A percentile compares a stretch with the other conserved stretches of the same genome.
phyloP scores from a whole-genome alignment of 2,888 invertebrate genomes.

The Acanthosepion lycidas region DNA sequence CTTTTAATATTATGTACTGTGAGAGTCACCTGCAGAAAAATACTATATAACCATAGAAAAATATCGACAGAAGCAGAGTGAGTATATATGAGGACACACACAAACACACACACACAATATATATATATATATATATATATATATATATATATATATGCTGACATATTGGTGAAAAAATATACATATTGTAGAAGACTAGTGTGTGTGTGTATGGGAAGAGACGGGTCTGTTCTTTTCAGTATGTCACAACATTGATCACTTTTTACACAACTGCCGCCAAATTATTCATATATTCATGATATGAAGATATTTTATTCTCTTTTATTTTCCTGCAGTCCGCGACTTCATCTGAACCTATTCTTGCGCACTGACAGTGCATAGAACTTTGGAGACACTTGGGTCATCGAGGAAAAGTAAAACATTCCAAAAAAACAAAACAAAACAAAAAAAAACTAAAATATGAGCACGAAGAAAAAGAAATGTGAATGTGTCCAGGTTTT shows the following conservation, averaged over 20 bases:
- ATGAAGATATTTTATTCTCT: background rate
- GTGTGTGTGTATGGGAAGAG: background rate
- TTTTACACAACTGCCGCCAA: background rate
- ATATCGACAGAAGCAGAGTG: too few species aligned
- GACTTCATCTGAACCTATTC: background rate
- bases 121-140: too few species aligned
- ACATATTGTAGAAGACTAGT: background rate
- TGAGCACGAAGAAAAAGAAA: background rate
- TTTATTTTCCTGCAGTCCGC: background rate
- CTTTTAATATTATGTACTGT: too few species aligned
- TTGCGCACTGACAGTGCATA: background rate
- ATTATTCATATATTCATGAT: constrained; percentile 33
- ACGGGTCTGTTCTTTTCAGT: too few species aligned
- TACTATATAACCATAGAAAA: too few species aligned
- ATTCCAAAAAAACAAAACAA: background rate
- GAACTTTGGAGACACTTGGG: background rate
- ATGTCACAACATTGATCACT: background rate
- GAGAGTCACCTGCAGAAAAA: too few species aligned
- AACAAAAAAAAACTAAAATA: background rate
- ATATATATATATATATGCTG: too few species aligned
- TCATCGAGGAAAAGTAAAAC: background rate
- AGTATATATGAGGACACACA: too few species aligned
- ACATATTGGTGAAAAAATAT: too few species aligned
- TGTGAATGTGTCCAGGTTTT: background rate
- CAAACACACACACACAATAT: too few species aligned